These are phyloP conservation scores for Drosophila bunnanda DNA, from an alignment of 2,888 invertebrate species.

Conservation along the genomic window DNA sequence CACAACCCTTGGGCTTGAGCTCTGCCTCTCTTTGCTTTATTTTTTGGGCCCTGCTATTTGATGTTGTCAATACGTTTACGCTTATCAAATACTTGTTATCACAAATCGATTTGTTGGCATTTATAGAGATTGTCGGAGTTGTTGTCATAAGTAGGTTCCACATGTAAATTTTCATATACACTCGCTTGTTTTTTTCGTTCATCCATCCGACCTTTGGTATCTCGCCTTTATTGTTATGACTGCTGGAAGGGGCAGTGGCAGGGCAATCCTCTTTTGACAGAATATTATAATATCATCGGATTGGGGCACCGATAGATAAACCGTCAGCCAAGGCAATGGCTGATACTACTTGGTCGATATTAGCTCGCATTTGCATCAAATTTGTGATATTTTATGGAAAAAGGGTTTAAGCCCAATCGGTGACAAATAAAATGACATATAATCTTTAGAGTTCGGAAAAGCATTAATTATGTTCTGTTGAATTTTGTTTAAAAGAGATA, in stretches of 20 bases:
- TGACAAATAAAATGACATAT: no score
- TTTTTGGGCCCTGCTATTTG: conserved; percentile 60
- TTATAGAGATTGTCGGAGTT: conserved; percentile 56
- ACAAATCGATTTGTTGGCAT: conserved; percentile 74
- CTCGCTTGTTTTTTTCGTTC: conserved; percentile 5
- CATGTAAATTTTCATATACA: conserved; percentile 37
- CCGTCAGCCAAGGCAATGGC: conserved; percentile 25
- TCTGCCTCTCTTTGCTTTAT: conserved; percentile 25
- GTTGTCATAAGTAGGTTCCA: conserved; percentile 34
- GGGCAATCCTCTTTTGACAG: conserved; percentile 29
- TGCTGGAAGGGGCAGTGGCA: background rate
- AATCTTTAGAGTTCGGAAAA: no score
- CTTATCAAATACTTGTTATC: conserved; percentile 80
- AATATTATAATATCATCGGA: conserved; percentile 27
- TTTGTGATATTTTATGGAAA: background rate
- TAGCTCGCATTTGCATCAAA: background rate
- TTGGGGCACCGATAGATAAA: conserved; percentile 6
- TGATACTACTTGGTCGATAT: conserved; percentile 15
- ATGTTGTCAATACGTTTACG: conserved; percentile 71
- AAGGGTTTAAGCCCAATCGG: background rate
- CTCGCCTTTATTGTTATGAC: conserved; percentile 34
- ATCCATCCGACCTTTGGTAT: conserved; percentile 27
- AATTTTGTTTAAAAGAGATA: no score
- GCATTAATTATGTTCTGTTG: no score
- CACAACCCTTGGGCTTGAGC: conserved; percentile 28